phyloP scores from a whole-genome alignment of 2,888 invertebrate genomes.

The Cerastis rubricosa region DNA sequence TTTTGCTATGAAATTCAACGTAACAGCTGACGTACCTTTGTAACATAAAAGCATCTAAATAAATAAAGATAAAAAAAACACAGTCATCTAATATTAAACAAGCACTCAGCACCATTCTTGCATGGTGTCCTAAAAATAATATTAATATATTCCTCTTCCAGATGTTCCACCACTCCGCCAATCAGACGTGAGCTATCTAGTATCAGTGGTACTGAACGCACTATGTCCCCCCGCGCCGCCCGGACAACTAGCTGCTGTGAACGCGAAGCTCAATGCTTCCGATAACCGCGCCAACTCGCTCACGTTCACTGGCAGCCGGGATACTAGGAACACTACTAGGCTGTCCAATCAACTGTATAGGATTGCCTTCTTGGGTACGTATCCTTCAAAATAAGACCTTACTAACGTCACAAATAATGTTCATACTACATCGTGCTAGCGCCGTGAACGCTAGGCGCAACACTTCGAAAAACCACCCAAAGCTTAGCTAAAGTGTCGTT shows the following conservation, averaged over 20 bases:
- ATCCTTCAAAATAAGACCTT: not conserved
- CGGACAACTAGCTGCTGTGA: constrained; percentile 93
- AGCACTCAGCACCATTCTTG: too few species aligned
- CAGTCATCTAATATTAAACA: too few species aligned
- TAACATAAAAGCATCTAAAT: too few species aligned
- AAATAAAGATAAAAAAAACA: too few species aligned
- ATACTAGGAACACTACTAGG: constrained; percentile 94
- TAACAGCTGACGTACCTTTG: too few species aligned
- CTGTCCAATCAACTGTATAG: constrained; percentile 95
- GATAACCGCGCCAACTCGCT: constrained; percentile 95
- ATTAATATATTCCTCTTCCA: constrained; percentile 81
- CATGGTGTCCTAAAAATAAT: too few species aligned
- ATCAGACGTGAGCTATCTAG: constrained; percentile 97
- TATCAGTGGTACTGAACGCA: constrained; percentile 97
- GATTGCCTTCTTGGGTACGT: constrained; percentile 91
- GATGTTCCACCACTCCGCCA: constrained; percentile 97
- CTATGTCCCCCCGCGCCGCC: constrained; percentile 92
- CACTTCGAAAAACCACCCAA: not conserved
- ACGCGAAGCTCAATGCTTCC: constrained; percentile 92
- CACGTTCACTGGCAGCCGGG: constrained; percentile 95
- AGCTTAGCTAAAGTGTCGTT: too few species aligned
- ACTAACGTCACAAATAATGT: not conserved
- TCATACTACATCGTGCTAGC: not conserved
- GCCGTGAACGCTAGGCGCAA: not conserved
- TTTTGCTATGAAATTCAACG: too few species aligned